Evolutionary conservation across 2,888 invertebrate genomes (phyloP).

Genomic region (Cantharis flavilabris): DNA sequence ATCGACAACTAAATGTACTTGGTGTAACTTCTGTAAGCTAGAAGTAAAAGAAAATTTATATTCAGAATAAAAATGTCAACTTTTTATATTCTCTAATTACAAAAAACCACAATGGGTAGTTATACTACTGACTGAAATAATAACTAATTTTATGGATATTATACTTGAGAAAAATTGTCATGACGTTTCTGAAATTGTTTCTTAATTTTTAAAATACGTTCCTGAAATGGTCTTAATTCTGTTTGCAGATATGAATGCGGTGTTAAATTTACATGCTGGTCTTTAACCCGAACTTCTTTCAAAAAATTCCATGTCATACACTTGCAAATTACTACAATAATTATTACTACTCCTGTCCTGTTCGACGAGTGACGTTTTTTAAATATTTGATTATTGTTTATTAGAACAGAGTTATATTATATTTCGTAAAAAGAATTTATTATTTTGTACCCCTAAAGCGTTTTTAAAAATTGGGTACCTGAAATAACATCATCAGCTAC

Average conservation of each 20-base stretch:
- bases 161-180: not conserved
- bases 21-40: not conserved
- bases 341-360: no score
- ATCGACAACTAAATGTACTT: conserved; percentile 13
- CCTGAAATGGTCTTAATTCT: not conserved
- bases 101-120: not conserved
- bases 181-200: not conserved
- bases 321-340: no score
- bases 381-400: no score
- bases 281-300: no score
- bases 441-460: no score
- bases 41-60: not conserved
- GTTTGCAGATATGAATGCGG: not conserved
- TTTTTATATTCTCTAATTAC: not conserved
- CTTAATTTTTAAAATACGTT: not conserved
- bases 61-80: not conserved
- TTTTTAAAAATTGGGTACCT: no score
- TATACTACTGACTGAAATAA: not conserved
- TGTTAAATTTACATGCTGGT: not conserved
- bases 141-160: not conserved
- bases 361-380: no score
- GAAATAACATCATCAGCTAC: no score
- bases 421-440: no score
- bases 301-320: no score
- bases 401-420: no score